A percentile compares a stretch with the other conserved stretches of the same genome.
phyloP scores from a whole-genome alignment of 2,797 vertebrate genomes.

The Pyrocephalus nanus region DNA sequence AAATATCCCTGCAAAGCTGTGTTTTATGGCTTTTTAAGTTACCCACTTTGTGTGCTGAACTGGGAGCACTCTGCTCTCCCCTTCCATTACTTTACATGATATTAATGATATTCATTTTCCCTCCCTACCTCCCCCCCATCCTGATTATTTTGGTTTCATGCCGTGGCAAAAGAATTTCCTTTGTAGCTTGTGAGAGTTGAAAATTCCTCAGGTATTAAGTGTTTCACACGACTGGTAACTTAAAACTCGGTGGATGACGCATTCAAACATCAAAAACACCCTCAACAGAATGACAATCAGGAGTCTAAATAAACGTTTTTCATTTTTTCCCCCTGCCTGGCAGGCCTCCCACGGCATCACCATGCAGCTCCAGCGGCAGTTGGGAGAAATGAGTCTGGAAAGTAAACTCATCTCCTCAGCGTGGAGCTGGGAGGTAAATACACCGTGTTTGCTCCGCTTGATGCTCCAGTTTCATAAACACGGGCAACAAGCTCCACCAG shows the following conservation, averaged over 20 bases:
- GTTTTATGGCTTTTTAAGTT: background rate
- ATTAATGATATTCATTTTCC: background rate
- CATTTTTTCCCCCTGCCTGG: background rate
- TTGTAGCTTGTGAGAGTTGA: background rate
- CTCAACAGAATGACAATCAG: background rate
- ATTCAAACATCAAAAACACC: background rate
- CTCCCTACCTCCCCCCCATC: background rate
- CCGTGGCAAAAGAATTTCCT: background rate
- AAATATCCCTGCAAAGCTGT: background rate
- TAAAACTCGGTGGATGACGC: background rate
- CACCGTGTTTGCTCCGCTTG: background rate
- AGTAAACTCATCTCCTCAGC: background rate
- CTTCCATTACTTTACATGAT: background rate
- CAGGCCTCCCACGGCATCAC: background rate
- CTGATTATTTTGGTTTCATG: conserved; percentile 16
- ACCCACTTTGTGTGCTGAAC: background rate
- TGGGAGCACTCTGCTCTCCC: background rate
- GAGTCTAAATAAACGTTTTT: background rate
- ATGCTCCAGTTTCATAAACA: conserved; percentile 9
- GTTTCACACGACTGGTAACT: background rate
- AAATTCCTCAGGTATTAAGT: background rate
- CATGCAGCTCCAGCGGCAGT: background rate
- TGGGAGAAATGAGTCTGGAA: background rate
- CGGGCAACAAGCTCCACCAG: background rate
- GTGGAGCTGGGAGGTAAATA: background rate